Conservation (phyloP, 2,888 invertebrate genomes). For the Yponomeuta malinellus region DNA sequence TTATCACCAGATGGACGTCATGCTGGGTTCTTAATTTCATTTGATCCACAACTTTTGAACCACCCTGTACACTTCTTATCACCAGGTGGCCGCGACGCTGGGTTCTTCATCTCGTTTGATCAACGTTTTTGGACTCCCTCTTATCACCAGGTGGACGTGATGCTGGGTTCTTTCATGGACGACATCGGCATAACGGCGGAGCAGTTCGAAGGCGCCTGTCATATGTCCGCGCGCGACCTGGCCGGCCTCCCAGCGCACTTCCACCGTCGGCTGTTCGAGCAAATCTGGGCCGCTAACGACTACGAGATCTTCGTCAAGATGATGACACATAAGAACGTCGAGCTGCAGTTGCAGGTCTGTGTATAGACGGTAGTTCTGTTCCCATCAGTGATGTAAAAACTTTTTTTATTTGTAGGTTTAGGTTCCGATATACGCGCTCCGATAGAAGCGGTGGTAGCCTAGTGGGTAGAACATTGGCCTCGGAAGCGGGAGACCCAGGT, state of each 20-base stretch:
- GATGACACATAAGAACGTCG: conserved; percentile 95
- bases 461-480: too few relatives aligned
- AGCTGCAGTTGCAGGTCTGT: conserved; percentile 82
- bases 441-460: too few relatives aligned
- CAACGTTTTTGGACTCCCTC: too few relatives aligned
- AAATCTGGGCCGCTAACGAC: conserved; percentile 96
- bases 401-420: too few relatives aligned
- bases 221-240: conserved; percentile 58
- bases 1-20: conserved; percentile 82
- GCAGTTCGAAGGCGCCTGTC: conserved; percentile 90
- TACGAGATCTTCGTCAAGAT: conserved; percentile 91
- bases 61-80: too few relatives aligned
- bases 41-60: too few relatives aligned
- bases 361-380: not conserved
- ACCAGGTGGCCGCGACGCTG: too few relatives aligned
- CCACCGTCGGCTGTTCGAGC: conserved; percentile 78
- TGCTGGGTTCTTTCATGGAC: conserved; percentile 94
- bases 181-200: conserved; percentile 92
- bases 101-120: too few relatives aligned
- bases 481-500: too few relatives aligned
- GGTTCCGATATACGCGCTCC: too few relatives aligned
- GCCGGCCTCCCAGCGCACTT: conserved; percentile 75
- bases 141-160: conserved; percentile 82
- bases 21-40: conserved; percentile 82
- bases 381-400: too few relatives aligned